Evolutionary conservation across 2,797 vertebrate species (phyloP).

Genomic region (Adelosebastes latens): DNA sequence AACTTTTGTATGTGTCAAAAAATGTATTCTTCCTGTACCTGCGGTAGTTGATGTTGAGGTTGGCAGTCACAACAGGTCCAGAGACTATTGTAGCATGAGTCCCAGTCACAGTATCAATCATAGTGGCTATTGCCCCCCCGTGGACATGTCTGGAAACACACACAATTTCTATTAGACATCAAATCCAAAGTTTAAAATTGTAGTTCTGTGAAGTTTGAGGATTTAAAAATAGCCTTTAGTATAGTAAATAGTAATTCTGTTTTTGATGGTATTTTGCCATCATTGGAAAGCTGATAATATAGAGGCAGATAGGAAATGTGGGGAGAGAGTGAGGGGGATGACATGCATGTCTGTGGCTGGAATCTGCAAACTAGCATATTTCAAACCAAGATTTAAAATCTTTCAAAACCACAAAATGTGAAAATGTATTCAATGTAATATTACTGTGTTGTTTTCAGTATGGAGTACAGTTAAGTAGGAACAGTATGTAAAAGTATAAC

Average conservation of each 20-base stretch:
- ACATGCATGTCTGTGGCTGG: neutral
- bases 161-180: slow-evolving; percentile 8
- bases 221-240: neutral
- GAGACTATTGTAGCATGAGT: slow-evolving; percentile 61
- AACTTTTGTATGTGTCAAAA: neutral
- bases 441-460: neutral
- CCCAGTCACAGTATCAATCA: slow-evolving; percentile 82
- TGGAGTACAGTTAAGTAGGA: neutral
- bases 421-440: neutral
- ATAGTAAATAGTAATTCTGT: neutral
- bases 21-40: slow-evolving; percentile 66
- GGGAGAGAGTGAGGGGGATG: neutral
- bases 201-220: neutral
- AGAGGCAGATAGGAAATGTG: neutral
- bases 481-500: neutral
- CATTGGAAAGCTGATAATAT: neutral
- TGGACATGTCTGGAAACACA: slow-evolving; percentile 82
- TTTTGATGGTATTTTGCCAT: neutral
- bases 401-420: neutral
- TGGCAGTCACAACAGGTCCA: slow-evolving; percentile 83
- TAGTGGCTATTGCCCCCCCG: slow-evolving; percentile 87
- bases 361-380: neutral
- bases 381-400: neutral
- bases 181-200: neutral
- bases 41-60: slow-evolving; percentile 86